Percentiles rank a stretch among this genome's conserved stretches.
Conservation (phyloP, 2,797 vertebrate species). For the Rhinella marina region DNA sequence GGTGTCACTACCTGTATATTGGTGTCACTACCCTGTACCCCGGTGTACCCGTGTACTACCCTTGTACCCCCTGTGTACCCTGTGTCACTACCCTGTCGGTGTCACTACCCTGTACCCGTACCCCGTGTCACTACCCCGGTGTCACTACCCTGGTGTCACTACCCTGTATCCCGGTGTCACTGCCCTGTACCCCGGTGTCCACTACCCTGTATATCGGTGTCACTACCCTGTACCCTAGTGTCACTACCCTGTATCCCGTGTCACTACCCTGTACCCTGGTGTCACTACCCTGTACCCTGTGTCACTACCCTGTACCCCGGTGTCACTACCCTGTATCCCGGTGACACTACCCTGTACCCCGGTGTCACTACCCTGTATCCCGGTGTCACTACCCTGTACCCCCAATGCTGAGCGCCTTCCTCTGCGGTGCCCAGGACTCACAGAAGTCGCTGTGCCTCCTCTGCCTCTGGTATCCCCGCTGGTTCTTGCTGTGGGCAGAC, state of each 20-base stretch:
- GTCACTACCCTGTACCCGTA: too few relatives aligned
- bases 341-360: too few relatives aligned
- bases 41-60: too few relatives aligned
- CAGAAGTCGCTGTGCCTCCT: constrained; percentile 94
- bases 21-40: too few relatives aligned
- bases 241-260: neutral
- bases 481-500: constrained; percentile 85
- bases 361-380: too few relatives aligned
- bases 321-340: too few relatives aligned
- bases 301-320: neutral
- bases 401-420: too few relatives aligned
- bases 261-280: neutral
- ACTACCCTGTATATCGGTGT: neutral
- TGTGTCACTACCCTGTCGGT: too few relatives aligned
- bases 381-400: too few relatives aligned
- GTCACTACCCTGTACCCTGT: neutral
- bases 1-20: too few relatives aligned
- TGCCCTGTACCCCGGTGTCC: neutral
- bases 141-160: neutral
- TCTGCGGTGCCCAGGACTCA: constrained; percentile 71
- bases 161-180: neutral
- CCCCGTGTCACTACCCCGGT: neutral
- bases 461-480: constrained; percentile 91
- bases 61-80: too few relatives aligned
- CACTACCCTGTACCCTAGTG: neutral